These are phyloP conservation scores for Ovis canadensis DNA, from an alignment of 2,113 vertebrate genomes.

Conservation along the genomic window DNA sequence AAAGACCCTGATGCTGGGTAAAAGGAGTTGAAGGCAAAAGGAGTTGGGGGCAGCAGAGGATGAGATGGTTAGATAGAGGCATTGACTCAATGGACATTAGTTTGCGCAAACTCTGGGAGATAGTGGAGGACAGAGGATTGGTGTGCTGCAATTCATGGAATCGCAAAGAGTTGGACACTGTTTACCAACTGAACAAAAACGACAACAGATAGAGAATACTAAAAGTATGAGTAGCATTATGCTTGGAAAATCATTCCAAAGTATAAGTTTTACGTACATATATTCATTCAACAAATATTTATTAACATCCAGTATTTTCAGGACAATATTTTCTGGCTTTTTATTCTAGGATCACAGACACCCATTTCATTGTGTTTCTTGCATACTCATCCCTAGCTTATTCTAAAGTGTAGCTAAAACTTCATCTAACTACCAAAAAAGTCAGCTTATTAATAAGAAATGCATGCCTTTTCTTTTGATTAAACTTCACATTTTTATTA, in stretches of 20 bases:
- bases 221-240: not conserved
- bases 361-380: not conserved
- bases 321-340: not conserved
- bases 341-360: not conserved
- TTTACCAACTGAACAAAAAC: not conserved
- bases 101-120: not conserved
- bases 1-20: not conserved
- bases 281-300: not conserved
- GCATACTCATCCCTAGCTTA: not conserved
- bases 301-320: not conserved
- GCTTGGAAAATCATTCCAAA: not conserved
- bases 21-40: not conserved
- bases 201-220: not conserved
- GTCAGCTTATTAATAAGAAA: slow-evolving; percentile 7
- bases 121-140: not conserved
- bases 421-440: not conserved
- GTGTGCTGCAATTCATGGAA: not conserved
- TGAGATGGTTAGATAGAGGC: not conserved
- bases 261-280: not conserved
- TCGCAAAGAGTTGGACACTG: not conserved
- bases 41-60: not conserved
- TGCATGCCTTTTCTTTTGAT: not conserved
- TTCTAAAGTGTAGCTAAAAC: slow-evolving; percentile 32
- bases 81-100: not conserved
- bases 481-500: slow-evolving; percentile 30